Evolutionary conservation across 2,113 vertebrate species (phyloP).

Genomic region (Sisor rabdophorus): DNA sequence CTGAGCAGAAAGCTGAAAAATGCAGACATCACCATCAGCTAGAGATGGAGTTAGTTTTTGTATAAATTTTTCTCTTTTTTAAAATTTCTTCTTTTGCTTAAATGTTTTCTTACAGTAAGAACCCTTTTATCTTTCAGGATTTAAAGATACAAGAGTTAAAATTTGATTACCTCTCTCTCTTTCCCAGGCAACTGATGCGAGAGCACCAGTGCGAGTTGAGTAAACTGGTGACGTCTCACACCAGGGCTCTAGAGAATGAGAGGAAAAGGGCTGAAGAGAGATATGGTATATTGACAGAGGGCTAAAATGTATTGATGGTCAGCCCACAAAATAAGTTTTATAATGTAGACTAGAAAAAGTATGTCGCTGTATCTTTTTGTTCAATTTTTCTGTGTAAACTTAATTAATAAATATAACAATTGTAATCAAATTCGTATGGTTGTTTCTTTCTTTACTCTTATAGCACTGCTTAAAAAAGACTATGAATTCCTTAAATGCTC

Average conservation of each 20-base stretch:
- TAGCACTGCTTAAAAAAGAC: constrained; percentile 29
- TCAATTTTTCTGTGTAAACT: neutral
- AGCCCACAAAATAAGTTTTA: neutral
- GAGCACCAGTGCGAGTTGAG: neutral
- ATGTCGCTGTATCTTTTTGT: neutral
- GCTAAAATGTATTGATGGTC: neutral
- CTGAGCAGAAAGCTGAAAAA: constrained; percentile 25
- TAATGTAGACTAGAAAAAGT: neutral
- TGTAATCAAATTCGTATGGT: neutral
- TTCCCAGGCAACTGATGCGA: neutral
- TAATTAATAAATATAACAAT: neutral
- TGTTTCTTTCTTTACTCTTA: neutral
- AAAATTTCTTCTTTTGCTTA: neutral
- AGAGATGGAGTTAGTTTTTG: constrained; percentile 41
- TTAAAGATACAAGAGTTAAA: too few relatives aligned
- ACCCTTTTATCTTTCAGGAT: neutral
- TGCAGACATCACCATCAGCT: constrained; percentile 54
- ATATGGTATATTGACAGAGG: neutral
- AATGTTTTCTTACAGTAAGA: neutral
- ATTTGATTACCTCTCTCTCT: neutral
- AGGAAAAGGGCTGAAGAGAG: neutral
- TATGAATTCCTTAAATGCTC: constrained; percentile 45
- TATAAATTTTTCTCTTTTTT: neutral
- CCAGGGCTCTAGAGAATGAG: neutral
- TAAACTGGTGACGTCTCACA: constrained; percentile 1